Evolutionary conservation across 2,113 vertebrate species (phyloP).

Genomic region (Pachypanchax playfairii): DNA sequence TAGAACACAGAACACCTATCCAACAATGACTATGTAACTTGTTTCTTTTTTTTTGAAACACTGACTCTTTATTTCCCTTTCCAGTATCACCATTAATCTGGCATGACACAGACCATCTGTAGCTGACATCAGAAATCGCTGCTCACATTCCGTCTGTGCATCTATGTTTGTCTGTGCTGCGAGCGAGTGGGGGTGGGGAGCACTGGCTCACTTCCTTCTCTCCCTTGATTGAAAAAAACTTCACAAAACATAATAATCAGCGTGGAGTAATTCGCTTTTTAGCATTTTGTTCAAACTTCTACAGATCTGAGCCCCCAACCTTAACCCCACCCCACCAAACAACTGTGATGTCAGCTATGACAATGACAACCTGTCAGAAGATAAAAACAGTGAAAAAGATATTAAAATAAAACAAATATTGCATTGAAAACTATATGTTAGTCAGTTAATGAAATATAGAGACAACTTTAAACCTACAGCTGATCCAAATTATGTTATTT

Average conservation of each 20-base stretch:
- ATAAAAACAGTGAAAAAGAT: neutral
- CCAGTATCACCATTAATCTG: slow-evolving; percentile 45
- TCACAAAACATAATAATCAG: slow-evolving; percentile 1
- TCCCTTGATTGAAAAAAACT: slow-evolving; percentile 10
- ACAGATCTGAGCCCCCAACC: too few relatives aligned
- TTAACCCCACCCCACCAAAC: too few relatives aligned
- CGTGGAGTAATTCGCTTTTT: slow-evolving; percentile 19
- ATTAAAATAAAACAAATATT: neutral
- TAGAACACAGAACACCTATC: neutral
- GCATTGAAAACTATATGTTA: neutral
- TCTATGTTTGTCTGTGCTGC: slow-evolving; percentile 41
- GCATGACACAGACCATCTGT: slow-evolving; percentile 59
- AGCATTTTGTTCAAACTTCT: slow-evolving; percentile 9
- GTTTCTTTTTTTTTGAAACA: neutral
- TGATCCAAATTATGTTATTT: neutral
- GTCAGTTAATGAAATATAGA: neutral
- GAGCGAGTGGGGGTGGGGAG: slow-evolving; percentile 19
- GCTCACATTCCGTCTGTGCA: slow-evolving; percentile 58
- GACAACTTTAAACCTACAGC: neutral
- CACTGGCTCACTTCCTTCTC: slow-evolving; percentile 1
- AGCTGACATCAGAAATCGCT: slow-evolving; percentile 65
- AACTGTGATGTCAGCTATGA: too few relatives aligned
- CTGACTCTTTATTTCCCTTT: slow-evolving; percentile 11
- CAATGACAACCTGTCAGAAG: too few relatives aligned
- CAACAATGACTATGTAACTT: neutral